Base-by-base conservation (phyloP, 2,797 vertebrate genomes). In the Crenuchus spilurus region DNA sequence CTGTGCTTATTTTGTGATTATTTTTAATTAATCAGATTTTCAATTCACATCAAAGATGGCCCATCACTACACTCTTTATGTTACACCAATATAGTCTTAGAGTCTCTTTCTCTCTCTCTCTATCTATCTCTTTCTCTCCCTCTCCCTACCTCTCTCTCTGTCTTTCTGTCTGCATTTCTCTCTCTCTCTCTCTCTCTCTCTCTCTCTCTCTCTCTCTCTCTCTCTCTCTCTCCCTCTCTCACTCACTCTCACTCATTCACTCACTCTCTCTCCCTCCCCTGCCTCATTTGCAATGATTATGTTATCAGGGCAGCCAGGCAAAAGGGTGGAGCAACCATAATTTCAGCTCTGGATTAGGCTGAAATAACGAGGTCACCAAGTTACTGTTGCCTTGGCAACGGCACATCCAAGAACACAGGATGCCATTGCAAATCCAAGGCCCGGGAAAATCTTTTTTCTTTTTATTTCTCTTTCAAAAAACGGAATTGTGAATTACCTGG, bases 291-390 rank as follows among this genome's bases (percentile, higher is more conserved):
- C 95, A 95, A 94, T 96, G 95, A 98, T 98, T 98, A 95, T 97
- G 95, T 97, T 98, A 98, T 98, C 96, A 94, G 95, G 92, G 93
- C 92, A 95, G 95, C 95, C 96, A 98, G 96, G 96, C 95, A 97
- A 98, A 97, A 97, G 96, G 96, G 96, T 95, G 96, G 96, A 95
- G 96, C 96, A 94, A 94, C 94, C 94, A 95, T 97, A 97, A 98
- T 98, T 99, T 96, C 95, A 97, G 96, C 90, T 88, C 94, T 92
- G 95, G 96, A 98, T 98, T 98, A 97, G 95, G 95, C 94, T 96
- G 95, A 97, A 98, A 98, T 98, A 98, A 99, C 95, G 96, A 98
- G 96, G 95, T 97, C 96, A 98, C 96, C 94, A 97, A 97, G 96
- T 97, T 97, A 94, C 94, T 93, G 97, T 98, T 98, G 94, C 94